Evolutionary conservation across 2,797 vertebrate species (phyloP).

Genomic region (Uromys caudimaculatus): DNA sequence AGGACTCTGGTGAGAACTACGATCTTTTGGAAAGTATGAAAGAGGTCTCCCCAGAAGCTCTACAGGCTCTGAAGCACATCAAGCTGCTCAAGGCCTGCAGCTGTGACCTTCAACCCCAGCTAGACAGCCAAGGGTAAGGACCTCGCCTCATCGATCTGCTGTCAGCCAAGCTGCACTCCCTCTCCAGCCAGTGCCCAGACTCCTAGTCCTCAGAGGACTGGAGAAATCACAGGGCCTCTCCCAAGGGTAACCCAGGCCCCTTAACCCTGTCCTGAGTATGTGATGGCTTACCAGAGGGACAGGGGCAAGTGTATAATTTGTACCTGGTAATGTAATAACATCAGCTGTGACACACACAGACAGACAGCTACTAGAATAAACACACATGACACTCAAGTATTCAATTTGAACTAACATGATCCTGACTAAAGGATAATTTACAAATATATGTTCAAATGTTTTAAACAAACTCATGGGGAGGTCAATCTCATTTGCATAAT

Average conservation of each 20-base stretch:
- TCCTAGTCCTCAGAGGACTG: background rate
- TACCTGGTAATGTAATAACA: conserved; percentile 41
- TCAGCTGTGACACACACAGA: background rate
- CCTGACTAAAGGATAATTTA: conserved; percentile 10
- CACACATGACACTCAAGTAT: background rate
- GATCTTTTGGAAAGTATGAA: conserved; percentile 79
- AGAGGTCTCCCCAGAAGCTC: conserved; percentile 78
- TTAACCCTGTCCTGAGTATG: background rate
- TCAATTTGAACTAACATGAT: conserved; percentile 46
- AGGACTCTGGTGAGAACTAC: conserved; percentile 94
- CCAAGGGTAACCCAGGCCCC: background rate
- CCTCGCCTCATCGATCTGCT: conserved; percentile 91
- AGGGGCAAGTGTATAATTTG: background rate
- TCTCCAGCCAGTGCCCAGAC: conserved; percentile 89
- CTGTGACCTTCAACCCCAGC: conserved; percentile 92
- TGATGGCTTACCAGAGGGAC: background rate
- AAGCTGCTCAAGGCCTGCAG: conserved; percentile 86
- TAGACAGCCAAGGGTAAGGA: conserved; percentile 90
- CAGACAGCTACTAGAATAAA: background rate
- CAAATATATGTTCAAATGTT: conserved; percentile 4
- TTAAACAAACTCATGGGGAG: background rate
- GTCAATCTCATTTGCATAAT: conserved; percentile 2
- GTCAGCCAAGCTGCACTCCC: conserved; percentile 89
- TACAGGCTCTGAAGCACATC: conserved; percentile 86
- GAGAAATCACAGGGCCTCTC: background rate